Conservation (phyloP, 2,113 vertebrate species). For the Nycticryphes semicollaris region DNA sequence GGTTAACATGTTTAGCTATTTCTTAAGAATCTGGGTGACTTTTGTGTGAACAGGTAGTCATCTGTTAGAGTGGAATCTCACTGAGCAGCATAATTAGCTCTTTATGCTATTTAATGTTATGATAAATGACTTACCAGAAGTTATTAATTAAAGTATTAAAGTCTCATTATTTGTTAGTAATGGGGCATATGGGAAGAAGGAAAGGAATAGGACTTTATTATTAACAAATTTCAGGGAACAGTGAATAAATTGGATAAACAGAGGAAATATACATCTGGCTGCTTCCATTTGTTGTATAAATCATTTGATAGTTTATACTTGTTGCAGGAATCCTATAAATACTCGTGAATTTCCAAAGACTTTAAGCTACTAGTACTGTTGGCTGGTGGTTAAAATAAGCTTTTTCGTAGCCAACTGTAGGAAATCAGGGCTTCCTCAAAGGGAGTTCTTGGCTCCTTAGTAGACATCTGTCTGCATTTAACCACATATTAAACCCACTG, state of each 20-base stretch:
- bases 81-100: conserved; percentile 23
- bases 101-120: conserved; percentile 38
- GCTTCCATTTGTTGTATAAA: conserved; percentile 9
- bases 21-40: background rate
- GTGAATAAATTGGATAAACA: conserved; percentile 20
- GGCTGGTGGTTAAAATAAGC: background rate
- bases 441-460: background rate
- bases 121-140: conserved; percentile 46
- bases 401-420: background rate
- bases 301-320: background rate
- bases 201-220: background rate
- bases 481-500: background rate
- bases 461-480: background rate
- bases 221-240: conserved; percentile 19
- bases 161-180: conserved; percentile 35
- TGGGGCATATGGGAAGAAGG: background rate
- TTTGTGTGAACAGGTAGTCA: background rate
- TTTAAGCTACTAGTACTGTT: background rate
- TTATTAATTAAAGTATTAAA: conserved; percentile 64
- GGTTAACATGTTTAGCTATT: background rate
- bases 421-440: background rate
- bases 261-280: background rate
- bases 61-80: conserved; percentile 12
- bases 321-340: background rate
- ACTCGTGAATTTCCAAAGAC: background rate